Conservation (phyloP, 2,113 vertebrate species). For the Myrmecobius fasciatus region DNA sequence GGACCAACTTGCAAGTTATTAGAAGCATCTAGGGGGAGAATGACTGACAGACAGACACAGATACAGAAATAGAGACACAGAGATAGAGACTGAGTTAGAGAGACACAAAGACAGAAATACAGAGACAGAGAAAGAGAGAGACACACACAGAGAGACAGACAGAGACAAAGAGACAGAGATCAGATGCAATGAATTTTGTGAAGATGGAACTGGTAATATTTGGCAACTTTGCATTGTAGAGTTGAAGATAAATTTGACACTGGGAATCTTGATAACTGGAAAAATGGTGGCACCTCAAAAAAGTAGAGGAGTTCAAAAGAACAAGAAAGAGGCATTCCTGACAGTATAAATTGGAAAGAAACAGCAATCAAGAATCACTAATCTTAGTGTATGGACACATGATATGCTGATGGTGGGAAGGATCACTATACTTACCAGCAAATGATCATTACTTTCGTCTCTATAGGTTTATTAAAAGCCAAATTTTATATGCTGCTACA, state of each 20-base stretch:
- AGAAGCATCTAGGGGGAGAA: not conserved
- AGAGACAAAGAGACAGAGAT: not conserved
- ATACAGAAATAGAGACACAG: too few relatives aligned
- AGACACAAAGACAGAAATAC: too few relatives aligned
- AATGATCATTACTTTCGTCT: not conserved
- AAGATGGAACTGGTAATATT: not conserved
- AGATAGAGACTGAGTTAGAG: too few relatives aligned
- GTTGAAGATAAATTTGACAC: not conserved
- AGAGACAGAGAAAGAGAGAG: too few relatives aligned
- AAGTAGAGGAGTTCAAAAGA: not conserved
- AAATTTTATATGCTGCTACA: not conserved
- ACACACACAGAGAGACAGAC: too few relatives aligned
- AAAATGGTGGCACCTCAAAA: not conserved
- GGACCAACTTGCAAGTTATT: not conserved
- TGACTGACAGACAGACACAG: too few relatives aligned
- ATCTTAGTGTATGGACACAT: not conserved
- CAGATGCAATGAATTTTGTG: not conserved
- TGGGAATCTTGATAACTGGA: not conserved
- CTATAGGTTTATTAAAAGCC: not conserved
- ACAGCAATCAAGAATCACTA: not conserved
- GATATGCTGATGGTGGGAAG: not conserved
- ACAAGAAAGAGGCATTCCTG: not conserved
- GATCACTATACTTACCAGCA: not conserved
- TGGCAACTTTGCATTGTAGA: not conserved
- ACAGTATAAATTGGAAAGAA: not conserved